Conservation (phyloP, 2,888 invertebrate genomes). For the Aporophyla lueneburgensis region DNA sequence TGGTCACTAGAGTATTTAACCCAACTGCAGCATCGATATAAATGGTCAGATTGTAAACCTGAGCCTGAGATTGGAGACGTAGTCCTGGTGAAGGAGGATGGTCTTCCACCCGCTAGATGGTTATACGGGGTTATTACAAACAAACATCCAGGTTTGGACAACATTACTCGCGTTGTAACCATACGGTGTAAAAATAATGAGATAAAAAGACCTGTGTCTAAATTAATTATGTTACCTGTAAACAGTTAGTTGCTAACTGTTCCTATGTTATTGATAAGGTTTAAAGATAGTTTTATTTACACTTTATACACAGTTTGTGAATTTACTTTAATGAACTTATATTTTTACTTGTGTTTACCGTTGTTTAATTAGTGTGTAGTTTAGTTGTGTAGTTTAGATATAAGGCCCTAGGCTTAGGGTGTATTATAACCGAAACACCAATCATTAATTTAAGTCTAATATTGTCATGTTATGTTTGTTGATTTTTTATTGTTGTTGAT, state of each 20-base stretch:
- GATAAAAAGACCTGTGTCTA: constrained; percentile 7
- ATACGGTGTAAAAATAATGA: constrained; percentile 12
- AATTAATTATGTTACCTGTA: constrained; percentile 6
- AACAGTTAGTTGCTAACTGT: neutral
- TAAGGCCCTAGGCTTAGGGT: neutral
- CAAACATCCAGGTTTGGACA: too few species aligned
- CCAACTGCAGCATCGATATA: constrained; percentile 9
- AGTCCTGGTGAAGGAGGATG: too few species aligned
- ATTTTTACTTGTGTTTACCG: too few species aligned
- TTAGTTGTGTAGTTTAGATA: neutral
- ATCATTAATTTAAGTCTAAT: neutral
- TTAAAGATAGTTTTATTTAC: too few species aligned
- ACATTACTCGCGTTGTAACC: neutral
- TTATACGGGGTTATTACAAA: too few species aligned
- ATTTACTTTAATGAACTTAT: neutral
- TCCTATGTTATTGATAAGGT: too few species aligned
- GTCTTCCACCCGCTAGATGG: too few species aligned
- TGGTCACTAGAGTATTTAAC: constrained; percentile 9
- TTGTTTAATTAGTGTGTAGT: neutral
- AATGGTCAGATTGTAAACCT: constrained; percentile 2
- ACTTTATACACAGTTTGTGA: too few species aligned
- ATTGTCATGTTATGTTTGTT: neutral
- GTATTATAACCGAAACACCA: too few species aligned
- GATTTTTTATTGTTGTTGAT: neutral
- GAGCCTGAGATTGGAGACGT: neutral